Base-by-base conservation (phyloP, 2,797 vertebrate species). In the Brachyrhaphis roseni region DNA sequence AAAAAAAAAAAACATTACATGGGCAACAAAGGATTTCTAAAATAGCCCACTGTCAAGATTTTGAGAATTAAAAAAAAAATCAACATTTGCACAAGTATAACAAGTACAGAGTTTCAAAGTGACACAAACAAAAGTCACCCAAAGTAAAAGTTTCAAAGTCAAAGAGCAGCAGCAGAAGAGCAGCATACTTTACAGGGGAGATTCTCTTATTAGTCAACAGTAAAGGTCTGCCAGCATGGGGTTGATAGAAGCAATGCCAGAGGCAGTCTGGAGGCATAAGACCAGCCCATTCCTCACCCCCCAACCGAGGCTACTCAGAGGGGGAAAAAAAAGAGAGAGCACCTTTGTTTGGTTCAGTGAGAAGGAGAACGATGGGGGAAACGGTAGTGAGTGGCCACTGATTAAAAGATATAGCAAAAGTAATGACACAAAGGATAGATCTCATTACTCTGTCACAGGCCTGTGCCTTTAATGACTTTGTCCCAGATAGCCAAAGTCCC, bases 211-310 rank as follows among this genome's bases (percentile, higher is more conserved):
- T 88, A 91, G 91, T 93, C 91, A 90, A 88, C 87, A 90, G 89
- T 76, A 92, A 91, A 94, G 92, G 90, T 92, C 92, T 90, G 84
- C 89, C 89, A 91, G 90, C 86, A 89, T 90, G 94, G 86, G 91
- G 90, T 36, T 92, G 89, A 93, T 91, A 83, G 84, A 92, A 79
- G 84, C 82, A 75, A 79, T 41, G 90, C 92, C 93, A 86, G 87
- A 87, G 90, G 92, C 88, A 84, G 81, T 88, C 86, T 89, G 82
- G 79, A 90, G 85, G 84, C 88, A 90, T 77, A 88, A 59, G 85
- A 86, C 84, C 88, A 83, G 86, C 74, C 88, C 87, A 90, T 88
- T 84, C 85, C 85, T 83, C 84, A 88, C 82, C 83, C 79, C 86
- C 91, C 64, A 81, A 83, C 88, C 57, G 90, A 86, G 86, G 74